A percentile compares a stretch with the other conserved stretches of the same genome.
Evolutionary conservation across 2,113 vertebrate genomes (phyloP).

Genomic region (Suncus etruscus): DNA sequence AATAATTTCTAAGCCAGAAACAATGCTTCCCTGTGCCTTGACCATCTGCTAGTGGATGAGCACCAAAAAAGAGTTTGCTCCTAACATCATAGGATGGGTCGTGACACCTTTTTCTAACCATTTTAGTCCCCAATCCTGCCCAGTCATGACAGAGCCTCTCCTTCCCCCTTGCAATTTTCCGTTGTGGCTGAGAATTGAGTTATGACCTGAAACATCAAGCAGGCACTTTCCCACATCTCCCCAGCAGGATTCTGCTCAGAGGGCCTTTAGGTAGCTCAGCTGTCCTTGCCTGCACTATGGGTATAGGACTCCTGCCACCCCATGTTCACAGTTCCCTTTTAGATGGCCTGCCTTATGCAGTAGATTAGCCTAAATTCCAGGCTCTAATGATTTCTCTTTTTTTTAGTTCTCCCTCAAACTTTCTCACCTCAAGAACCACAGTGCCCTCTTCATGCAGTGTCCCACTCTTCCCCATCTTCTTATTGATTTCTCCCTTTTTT

Average conservation of each 20-base stretch:
- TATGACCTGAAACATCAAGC: not conserved
- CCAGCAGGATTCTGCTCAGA: rapidly evolving
- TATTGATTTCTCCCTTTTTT: too few species aligned
- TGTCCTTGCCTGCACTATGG: not conserved
- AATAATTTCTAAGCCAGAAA: too few species aligned
- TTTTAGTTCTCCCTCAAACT: not conserved
- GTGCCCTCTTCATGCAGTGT: not conserved
- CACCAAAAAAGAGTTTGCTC: not conserved
- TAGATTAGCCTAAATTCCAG: not conserved
- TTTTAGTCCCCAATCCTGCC: not conserved
- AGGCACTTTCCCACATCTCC: not conserved
- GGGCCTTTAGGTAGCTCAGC: not conserved
- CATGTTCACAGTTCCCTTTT: not conserved
- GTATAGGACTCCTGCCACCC: not conserved
- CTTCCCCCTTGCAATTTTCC: rapidly evolving
- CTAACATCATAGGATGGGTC: not conserved
- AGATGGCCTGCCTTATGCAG: rapidly evolving
- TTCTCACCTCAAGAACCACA: not conserved
- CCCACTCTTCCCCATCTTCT: not conserved
- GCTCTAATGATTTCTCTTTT: not conserved
- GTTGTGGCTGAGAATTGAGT: too few species aligned
- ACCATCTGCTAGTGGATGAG: not conserved
- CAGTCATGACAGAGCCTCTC: too few species aligned
- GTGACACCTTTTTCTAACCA: not conserved
- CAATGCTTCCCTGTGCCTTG: not conserved